These are phyloP conservation scores for Cerastis leucographa DNA, from an alignment of 2,888 invertebrate genomes.

Conservation along the genomic window DNA sequence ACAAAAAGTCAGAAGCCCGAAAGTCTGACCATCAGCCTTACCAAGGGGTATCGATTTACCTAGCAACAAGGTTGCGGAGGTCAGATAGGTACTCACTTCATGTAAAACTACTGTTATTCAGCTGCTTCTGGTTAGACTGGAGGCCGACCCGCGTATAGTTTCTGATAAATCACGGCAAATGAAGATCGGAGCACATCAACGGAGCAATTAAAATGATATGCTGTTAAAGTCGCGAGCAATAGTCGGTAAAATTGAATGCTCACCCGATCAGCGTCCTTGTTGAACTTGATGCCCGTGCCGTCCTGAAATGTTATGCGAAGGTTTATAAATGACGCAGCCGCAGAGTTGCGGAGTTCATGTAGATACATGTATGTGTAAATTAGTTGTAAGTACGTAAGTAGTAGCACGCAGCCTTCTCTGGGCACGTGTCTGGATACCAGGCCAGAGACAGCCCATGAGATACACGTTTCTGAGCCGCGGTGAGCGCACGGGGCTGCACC, in stretches of 20 bases:
- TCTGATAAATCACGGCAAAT: background rate
- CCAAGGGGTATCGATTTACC: too few relatives aligned
- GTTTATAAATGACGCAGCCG: too few relatives aligned
- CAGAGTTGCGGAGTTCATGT: too few relatives aligned
- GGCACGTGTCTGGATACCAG: too few relatives aligned
- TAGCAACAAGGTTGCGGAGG: background rate
- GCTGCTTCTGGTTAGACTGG: background rate
- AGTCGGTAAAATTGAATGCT: constrained; percentile 29
- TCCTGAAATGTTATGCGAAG: constrained; percentile 73
- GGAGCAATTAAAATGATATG: background rate
- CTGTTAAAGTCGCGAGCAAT: background rate
- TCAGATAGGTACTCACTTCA: background rate
- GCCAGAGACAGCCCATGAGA: too few relatives aligned
- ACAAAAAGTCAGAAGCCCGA: too few relatives aligned
- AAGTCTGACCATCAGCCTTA: too few relatives aligned
- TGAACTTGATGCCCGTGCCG: constrained; percentile 86
- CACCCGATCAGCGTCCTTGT: constrained; percentile 87
- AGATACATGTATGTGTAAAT: too few relatives aligned
- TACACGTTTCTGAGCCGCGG: too few relatives aligned
- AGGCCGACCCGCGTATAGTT: background rate
- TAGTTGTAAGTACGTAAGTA: too few relatives aligned
- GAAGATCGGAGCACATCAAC: background rate
- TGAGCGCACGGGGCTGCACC: too few relatives aligned
- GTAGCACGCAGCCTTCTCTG: too few relatives aligned
- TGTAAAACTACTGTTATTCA: background rate